phyloP scores from a whole-genome alignment of 2,113 vertebrate genomes.

The Asarcornis scutulata region DNA sequence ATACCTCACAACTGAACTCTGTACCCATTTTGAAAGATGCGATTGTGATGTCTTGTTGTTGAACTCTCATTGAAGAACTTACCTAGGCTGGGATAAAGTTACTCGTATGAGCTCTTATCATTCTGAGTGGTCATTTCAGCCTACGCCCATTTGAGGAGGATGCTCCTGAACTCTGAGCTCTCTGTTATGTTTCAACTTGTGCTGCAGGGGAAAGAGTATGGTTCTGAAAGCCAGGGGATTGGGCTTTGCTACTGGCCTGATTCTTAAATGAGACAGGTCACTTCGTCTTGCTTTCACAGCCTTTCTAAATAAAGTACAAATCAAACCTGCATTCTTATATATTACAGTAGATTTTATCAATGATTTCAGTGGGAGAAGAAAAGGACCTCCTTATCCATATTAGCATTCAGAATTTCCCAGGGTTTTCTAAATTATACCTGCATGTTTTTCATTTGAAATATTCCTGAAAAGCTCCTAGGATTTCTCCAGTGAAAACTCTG shows the following conservation, averaged over 20 bases:
- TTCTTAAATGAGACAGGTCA: background rate
- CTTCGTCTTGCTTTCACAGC: background rate
- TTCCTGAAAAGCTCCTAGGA: background rate
- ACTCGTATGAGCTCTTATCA: background rate
- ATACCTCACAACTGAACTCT: background rate
- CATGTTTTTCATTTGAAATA: background rate
- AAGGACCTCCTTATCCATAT: background rate
- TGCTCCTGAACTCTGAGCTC: background rate
- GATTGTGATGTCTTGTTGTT: slow-evolving; percentile 2
- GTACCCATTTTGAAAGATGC: background rate
- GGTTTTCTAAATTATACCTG: background rate
- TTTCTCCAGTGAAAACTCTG: background rate
- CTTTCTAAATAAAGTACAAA: background rate
- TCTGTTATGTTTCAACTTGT: background rate
- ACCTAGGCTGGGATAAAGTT: background rate
- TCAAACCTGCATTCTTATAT: background rate
- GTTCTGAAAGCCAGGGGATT: background rate
- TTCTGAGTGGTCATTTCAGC: background rate
- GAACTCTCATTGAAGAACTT: background rate
- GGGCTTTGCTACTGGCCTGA: background rate
- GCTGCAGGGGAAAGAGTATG: background rate
- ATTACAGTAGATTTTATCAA: background rate
- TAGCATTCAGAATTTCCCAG: background rate
- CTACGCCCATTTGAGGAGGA: background rate
- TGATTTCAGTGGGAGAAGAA: background rate